Evolutionary conservation across 2,888 invertebrate genomes (phyloP).

Genomic region (Archaeoteleia sp.): DNA sequence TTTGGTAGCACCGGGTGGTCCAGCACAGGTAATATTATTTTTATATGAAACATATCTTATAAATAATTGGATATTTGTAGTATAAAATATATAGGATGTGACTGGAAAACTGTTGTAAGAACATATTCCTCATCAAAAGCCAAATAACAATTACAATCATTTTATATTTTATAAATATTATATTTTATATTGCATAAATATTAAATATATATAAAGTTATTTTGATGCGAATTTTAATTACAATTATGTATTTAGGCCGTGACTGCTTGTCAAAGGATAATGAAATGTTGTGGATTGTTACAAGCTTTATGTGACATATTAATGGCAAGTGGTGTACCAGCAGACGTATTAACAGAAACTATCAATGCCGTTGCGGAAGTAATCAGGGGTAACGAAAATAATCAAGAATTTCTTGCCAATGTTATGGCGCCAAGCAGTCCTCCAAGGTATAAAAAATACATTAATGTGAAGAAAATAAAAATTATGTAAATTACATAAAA

Average conservation of each 20-base stretch:
- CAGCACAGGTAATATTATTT: conserved; percentile 81
- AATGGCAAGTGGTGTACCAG: conserved; percentile 97
- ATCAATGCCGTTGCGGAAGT: conserved; percentile 97
- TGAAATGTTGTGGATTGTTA: conserved; percentile 89
- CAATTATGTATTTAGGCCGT: conserved; percentile 64
- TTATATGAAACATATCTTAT: too few species aligned
- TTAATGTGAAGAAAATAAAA: too few species aligned
- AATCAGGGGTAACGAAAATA: conserved; percentile 90
- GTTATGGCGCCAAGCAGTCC: conserved; percentile 95
- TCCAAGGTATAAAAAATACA: conserved; percentile 81
- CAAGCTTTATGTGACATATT: conserved; percentile 90
- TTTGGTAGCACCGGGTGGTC: conserved; percentile 94
- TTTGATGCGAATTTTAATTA: too few species aligned
- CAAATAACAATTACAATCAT: too few species aligned
- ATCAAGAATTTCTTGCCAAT: conserved; percentile 93
- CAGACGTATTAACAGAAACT: conserved; percentile 96
- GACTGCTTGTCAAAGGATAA: conserved; percentile 88
- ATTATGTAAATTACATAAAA: neutral
- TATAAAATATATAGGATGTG: too few species aligned
- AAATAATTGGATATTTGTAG: too few species aligned
- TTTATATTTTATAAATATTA: too few species aligned
- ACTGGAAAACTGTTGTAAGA: too few species aligned
- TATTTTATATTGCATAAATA: too few species aligned
- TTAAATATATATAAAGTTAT: too few species aligned
- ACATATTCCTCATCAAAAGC: too few species aligned